Evolutionary conservation across 2,113 vertebrate species (phyloP), one percentile per base, ranked within the genome.

Genomic region (Spilogale gracilis): DNA sequence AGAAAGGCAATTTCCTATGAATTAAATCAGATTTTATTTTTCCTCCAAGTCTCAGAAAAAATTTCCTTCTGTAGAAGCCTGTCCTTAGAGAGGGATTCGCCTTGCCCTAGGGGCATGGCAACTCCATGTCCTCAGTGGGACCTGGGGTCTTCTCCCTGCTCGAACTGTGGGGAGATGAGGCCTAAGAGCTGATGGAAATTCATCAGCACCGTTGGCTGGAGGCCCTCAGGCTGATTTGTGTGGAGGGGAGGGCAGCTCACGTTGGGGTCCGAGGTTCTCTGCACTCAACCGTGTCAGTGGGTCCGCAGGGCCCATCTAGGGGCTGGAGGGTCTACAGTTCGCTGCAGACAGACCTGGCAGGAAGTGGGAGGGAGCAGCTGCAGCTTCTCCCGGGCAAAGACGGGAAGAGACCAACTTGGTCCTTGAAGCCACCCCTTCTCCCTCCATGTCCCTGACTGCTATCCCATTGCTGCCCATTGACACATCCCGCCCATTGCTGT

Each of bases 11-110:
- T 96, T 96, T 98, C 82, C 79, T 20, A 69, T 80, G 80, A 95
- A 96, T 96, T 92, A 97, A 96, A 96, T 96, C 96, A 87, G 96
- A 95, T 89, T 89, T 94, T 91, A 63, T 73, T 92, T 92, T 81
- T 88, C 87, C 83, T 90, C 87, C 9, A 76, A 90, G 63, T 85
- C 69, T 87, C 69, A 80, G 96, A 50, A 96, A 96, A 92, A 79
- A 50, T 17, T 94, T 54, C 58, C 21, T 89, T 93, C 96, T 67
- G 69, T 61, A 89, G 63, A 38, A 79, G 32, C 38, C 38, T 73
- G 84, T 79, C 80, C 86, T 73, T 50, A 9, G 95, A 96, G 95
- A 93, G 61, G 80, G 12, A 23, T 58, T 74, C 16, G 5, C 48
- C 69, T 65, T 20, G 63, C 71, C 61, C 43, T 9, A 0, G 65